Evolutionary conservation across 2,888 invertebrate genomes (phyloP).

Genomic region (Hypselothyrea guttata): DNA sequence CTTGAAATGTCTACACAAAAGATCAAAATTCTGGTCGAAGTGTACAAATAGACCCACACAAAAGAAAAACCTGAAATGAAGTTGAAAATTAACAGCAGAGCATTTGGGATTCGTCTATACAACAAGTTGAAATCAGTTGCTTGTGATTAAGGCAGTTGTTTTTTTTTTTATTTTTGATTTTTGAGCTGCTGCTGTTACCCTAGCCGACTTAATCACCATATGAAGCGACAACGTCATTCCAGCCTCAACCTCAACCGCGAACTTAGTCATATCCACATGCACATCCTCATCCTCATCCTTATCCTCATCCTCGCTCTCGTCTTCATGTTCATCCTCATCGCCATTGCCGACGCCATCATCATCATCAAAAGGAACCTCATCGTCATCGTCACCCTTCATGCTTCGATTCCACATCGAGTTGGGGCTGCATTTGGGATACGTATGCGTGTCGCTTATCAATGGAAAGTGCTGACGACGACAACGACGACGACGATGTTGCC

Average conservation of each 20-base stretch:
- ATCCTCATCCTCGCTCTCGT: too few species aligned
- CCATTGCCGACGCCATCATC: background rate
- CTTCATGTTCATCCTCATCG: too few species aligned
- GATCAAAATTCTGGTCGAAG: too few species aligned
- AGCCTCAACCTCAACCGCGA: background rate
- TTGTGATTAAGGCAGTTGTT: constrained; percentile 12
- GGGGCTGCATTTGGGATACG: constrained; percentile 26
- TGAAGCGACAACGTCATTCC: constrained; percentile 36
- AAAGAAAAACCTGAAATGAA: too few species aligned
- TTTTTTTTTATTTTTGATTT: constrained; percentile 7
- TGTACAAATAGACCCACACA: too few species aligned
- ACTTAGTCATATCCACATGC: background rate
- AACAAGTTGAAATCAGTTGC: background rate
- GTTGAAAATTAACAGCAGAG: too few species aligned
- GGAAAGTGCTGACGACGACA: constrained; percentile 66
- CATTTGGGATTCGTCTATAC: constrained; percentile 6
- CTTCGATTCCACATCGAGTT: constrained; percentile 16
- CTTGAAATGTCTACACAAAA: too few species aligned
- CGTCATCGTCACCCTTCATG: constrained; percentile 37
- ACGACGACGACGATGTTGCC: constrained; percentile 53
- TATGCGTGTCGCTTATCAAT: constrained; percentile 64
- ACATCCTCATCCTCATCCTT: constrained; percentile 1
- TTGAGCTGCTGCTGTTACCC: constrained; percentile 12
- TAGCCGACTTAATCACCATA: constrained; percentile 47
- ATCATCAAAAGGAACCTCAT: too few species aligned